These are phyloP conservation scores for Rhea americana DNA, from an alignment of 2,113 vertebrate species.

Conservation along the genomic window DNA sequence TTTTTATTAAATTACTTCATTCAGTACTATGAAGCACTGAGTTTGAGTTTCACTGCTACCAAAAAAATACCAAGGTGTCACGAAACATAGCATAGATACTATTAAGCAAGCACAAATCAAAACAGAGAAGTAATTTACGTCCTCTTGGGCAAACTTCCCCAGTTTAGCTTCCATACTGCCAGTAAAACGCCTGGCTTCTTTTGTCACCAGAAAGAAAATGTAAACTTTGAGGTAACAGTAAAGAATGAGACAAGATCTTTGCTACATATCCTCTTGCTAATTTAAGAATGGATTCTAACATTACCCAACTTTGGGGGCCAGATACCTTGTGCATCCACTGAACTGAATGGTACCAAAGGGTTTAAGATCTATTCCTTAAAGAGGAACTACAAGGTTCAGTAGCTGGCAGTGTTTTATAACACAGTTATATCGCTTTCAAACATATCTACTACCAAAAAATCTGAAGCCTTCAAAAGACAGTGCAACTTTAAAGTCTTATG, in stretches of 20 bases:
- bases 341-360: neutral
- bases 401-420: neutral
- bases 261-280: neutral
- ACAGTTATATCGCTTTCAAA: neutral
- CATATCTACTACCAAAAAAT: neutral
- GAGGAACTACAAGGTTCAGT: neutral
- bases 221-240: neutral
- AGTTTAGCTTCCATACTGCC: fast-evolving
- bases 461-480: neutral
- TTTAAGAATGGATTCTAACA: neutral
- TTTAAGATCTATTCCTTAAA: neutral
- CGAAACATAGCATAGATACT: neutral
- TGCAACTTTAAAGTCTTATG: neutral
- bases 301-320: neutral
- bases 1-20: neutral
- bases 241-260: neutral
- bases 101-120: neutral
- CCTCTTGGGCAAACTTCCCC: neutral
- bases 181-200: neutral
- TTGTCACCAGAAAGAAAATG: neutral
- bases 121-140: neutral
- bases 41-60: neutral
- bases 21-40: neutral
- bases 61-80: neutral
- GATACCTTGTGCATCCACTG: neutral